A percentile compares a stretch with the other conserved stretches of the same genome.
phyloP scores from a whole-genome alignment of 2,113 vertebrate genomes.

The Nothocercus nigrocapillus region DNA sequence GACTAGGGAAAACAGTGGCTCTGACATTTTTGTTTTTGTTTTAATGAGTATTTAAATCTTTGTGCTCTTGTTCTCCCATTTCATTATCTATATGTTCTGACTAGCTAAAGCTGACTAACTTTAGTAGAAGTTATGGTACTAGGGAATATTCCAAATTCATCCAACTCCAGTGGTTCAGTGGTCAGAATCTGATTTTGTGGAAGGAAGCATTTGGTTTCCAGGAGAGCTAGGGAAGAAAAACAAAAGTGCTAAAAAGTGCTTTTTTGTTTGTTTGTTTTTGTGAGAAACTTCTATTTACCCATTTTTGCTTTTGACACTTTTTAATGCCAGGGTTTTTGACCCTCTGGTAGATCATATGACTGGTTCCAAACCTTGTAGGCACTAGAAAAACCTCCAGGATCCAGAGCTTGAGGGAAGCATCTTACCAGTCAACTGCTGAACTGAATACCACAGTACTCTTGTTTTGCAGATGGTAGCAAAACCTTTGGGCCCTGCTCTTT shows the following conservation, averaged over 20 bases:
- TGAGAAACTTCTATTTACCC: not conserved
- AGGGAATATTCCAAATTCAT: not conserved
- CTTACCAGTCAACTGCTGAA: not conserved
- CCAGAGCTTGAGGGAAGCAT: not conserved
- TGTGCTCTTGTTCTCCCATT: not conserved
- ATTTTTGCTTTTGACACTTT: not conserved
- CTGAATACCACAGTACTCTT: not conserved
- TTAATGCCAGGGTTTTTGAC: not conserved
- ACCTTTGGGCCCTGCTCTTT: rapidly evolving
- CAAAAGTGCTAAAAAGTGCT: not conserved
- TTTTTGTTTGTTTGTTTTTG: not conserved
- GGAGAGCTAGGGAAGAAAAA: not conserved
- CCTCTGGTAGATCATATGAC: not conserved
- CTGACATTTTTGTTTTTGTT: not conserved
- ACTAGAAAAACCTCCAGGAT: not conserved
- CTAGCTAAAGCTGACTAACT: not conserved
- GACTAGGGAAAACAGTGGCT: not conserved
- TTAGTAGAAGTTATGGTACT: not conserved
- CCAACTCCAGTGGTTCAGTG: not conserved
- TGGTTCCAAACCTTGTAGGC: not conserved
- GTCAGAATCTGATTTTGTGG: not conserved
- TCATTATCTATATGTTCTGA: not conserved
- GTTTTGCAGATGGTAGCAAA: not conserved
- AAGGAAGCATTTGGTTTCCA: not conserved
- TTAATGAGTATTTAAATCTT: not conserved